Evolutionary conservation across 1,140 invertebrate genomes (phyloP), one percentile per base, ranked within the genome.

Genomic region (Neotoxoptera formosana): DNA sequence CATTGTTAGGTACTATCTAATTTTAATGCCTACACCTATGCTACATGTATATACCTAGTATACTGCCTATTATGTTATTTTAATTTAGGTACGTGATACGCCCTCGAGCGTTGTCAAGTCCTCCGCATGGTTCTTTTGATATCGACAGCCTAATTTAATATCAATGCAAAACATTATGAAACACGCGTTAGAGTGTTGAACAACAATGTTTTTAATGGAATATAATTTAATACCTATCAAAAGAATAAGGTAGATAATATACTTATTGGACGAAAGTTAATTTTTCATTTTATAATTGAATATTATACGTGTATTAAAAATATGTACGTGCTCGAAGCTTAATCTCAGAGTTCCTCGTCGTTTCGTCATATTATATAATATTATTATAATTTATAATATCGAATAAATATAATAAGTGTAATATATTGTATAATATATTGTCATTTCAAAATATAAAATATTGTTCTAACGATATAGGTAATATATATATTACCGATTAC

Each of bases 61-160:
- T n/a, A 76, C 14, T 7, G n/a, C 30, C 60, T n/a, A 76, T 76
- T 76, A 76, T 76, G 30, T 76, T 76, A 76, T 76, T 76, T 76
- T 48, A 87, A 48, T 87, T 41, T 41, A 41, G 41, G 48, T 47
- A 47, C 25, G 30, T 14, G 30, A 87, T 45, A 87, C 30, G 45
- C 14, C 41, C 25, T 47, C 45, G 41, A 45, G 84, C 41, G 30
- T 47, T 30, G 30, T 87, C 25, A 87, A 87, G 45, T 47, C 25
- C 25, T 30, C 45, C 41, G n/a, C 30, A 14, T 30, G 84, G 25
- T 87, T 87, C 84, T 48, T 48, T 47, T 17, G 23, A 87, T 47
- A 87, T 87, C n/a, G 30, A 87, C 48, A 87, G 84, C 30, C 84
- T n/a, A 48, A 87, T 87, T 87, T n/a, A 87, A 87, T 87, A 48